Percentiles rank a stretch among this genome's conserved stretches.
Evolutionary conservation across 2,113 vertebrate genomes (phyloP).

Genomic region (Caloenas nicobarica): DNA sequence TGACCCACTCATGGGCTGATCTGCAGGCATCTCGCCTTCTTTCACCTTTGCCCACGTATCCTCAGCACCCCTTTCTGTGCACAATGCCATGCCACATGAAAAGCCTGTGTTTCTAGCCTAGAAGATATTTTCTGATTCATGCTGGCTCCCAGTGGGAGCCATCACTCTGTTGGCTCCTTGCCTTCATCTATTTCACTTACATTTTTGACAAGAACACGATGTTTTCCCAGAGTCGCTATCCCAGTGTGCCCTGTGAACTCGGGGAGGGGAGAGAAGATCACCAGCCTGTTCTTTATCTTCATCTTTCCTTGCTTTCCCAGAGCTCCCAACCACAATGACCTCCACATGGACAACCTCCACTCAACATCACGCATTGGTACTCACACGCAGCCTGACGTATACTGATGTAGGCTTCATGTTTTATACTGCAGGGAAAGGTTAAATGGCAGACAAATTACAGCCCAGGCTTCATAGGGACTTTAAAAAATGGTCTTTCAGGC

Average conservation of each 20-base stretch:
- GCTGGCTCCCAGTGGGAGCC: background rate
- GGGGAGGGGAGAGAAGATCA: background rate
- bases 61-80: background rate
- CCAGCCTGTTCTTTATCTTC: background rate
- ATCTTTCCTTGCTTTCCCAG: background rate
- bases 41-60: background rate
- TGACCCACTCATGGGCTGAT: background rate
- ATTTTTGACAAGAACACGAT: background rate
- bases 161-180: background rate
- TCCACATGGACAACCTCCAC: background rate
- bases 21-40: background rate
- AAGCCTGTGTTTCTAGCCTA: background rate
- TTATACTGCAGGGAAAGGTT: background rate
- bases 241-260: background rate
- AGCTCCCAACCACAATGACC: rapidly evolving
- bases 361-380: background rate
- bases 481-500: background rate
- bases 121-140: background rate
- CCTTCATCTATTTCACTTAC: background rate
- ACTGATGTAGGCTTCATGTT: background rate
- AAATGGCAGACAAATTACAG: background rate
- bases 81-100: rapidly evolving
- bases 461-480: background rate
- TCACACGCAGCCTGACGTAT: background rate
- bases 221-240: background rate